phyloP scores from a whole-genome alignment of 2,888 invertebrate genomes.

The Aspidapion aeneum region DNA sequence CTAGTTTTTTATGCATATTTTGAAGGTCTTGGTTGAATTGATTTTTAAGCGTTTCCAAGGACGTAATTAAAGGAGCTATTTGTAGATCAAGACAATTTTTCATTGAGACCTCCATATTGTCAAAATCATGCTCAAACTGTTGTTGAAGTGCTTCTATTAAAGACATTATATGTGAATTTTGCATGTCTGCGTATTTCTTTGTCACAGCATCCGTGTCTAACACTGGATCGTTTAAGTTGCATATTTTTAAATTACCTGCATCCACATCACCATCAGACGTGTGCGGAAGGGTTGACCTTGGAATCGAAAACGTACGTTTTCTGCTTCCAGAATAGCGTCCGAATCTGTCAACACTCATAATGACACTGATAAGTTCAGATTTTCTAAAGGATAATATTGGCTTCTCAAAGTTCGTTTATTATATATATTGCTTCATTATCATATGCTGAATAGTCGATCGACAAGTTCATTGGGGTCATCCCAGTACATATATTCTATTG shows the following conservation, averaged over 20 bases:
- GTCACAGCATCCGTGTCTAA: not conserved
- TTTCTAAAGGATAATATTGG: conserved; percentile 16
- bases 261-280: not conserved
- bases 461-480: conserved; percentile 31
- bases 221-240: not conserved
- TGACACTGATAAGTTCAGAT: not conserved
- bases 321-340: not conserved
- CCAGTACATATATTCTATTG: conserved; percentile 17
- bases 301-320: not conserved
- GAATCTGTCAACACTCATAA: not conserved
- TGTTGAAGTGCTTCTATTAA: not conserved
- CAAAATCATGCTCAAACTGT: not conserved
- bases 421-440: conserved; percentile 39
- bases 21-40: not conserved
- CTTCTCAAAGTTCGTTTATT: conserved; percentile 31
- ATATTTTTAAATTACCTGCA: not conserved
- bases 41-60: not conserved
- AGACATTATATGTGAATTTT: not conserved
- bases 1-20: not conserved
- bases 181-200: not conserved
- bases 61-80: not conserved
- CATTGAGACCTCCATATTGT: not conserved
- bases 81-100: not conserved
- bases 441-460: conserved; percentile 32
- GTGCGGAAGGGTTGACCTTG: not conserved